Evolutionary conservation across 2,113 vertebrate genomes (phyloP).

Genomic region (Aspidoscelis tigris): DNA sequence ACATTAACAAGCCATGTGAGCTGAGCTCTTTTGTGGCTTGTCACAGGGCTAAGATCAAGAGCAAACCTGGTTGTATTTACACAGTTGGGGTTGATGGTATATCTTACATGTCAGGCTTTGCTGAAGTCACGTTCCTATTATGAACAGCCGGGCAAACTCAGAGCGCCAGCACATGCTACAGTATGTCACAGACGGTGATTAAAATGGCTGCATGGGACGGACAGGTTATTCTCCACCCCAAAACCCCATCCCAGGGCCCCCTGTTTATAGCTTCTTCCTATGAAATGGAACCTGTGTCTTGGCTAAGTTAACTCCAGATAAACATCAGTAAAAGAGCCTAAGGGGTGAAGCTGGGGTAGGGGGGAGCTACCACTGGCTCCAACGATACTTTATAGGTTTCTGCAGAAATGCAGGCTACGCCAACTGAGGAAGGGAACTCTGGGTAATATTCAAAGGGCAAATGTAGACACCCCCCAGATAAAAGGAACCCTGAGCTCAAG

Average conservation of each 20-base stretch:
- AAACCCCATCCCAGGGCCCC: too few relatives aligned
- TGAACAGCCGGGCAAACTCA: background rate
- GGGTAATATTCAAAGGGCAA: too few relatives aligned
- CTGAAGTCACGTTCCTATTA: background rate
- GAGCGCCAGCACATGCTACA: background rate
- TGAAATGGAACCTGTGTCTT: background rate
- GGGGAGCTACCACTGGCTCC: background rate
- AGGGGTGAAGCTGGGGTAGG: too few relatives aligned
- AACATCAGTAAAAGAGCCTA: background rate
- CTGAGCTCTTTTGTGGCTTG: fast-evolving
- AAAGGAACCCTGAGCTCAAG: background rate
- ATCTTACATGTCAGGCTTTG: background rate
- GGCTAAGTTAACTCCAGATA: background rate
- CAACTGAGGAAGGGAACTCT: background rate
- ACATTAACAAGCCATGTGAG: constrained; percentile 39
- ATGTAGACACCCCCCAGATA: too few relatives aligned
- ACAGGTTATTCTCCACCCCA: too few relatives aligned
- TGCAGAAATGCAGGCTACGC: background rate
- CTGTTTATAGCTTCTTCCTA: background rate
- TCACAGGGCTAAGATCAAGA: fast-evolving
- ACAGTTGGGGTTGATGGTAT: fast-evolving
- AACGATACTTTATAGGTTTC: background rate
- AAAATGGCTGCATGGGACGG: too few relatives aligned
- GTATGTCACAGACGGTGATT: background rate
- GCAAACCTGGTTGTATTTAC: background rate